Conservation (phyloP, 1,140 invertebrate species). For the Tetranychus cinnabarinus region DNA sequence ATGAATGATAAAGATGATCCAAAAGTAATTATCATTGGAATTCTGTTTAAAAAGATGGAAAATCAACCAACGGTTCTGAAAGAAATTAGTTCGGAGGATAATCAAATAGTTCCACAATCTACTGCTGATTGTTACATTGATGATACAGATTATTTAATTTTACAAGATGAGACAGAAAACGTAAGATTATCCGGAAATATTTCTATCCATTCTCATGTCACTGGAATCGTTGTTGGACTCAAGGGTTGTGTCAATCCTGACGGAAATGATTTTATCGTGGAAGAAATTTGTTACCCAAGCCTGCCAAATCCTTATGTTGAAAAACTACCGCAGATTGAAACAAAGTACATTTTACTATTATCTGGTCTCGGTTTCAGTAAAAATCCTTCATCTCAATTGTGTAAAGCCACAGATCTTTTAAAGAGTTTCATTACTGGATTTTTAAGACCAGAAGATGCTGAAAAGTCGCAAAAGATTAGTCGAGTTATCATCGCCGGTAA, state of each 20-base stretch:
- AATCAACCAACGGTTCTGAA: constrained; percentile 76
- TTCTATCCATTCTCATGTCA: constrained; percentile 21
- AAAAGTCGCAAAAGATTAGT: constrained; percentile 36
- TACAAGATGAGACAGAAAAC: constrained; percentile 76
- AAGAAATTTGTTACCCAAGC: constrained; percentile 38
- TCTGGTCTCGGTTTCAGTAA: constrained; percentile 53
- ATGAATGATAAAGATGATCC: constrained; percentile 21
- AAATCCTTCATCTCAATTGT: background rate
- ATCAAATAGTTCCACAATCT: constrained; percentile 42
- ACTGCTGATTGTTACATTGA: constrained; percentile 29
- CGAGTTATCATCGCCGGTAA: constrained; percentile 56
- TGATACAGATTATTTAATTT: constrained; percentile 50
- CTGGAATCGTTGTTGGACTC: constrained; percentile 36
- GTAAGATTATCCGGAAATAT: constrained; percentile 42
- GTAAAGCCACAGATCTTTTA: constrained; percentile 37
- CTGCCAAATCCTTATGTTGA: background rate
- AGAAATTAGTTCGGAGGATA: constrained; percentile 50
- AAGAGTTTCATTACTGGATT: constrained; percentile 50
- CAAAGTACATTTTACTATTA: constrained; percentile 39
- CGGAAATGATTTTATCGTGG: constrained; percentile 38
- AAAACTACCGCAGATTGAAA: constrained; percentile 14
- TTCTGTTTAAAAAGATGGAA: constrained; percentile 71
- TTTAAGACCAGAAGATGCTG: constrained; percentile 23
- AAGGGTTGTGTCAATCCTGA: constrained; percentile 33
- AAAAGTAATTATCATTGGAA: constrained; percentile 49